Evolutionary conservation across 2,888 invertebrate species (phyloP), one percentile per base, ranked within the genome.

Genomic region (Ryuthela nishihirai): DNA sequence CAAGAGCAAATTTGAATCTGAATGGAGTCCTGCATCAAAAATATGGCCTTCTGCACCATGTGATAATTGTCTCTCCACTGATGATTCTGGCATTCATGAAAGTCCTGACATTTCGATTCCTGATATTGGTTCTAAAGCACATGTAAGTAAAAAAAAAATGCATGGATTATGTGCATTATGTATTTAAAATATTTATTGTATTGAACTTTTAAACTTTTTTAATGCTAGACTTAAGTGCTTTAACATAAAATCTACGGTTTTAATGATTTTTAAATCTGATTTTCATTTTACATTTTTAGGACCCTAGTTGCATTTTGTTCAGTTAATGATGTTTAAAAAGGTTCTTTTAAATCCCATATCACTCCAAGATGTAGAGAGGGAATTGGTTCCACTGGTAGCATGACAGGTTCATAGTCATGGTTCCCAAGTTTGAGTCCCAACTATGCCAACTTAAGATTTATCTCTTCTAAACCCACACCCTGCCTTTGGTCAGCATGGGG

Each of bases 21-120:
- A 42, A 5, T 52, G 46, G 52, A 44, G 42, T 43, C 21, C 58
- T 20, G 47, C 44, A 4, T 6, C 32, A 15, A 15, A 21, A 24
- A 17, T 34, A 7, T 47, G 52, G 47, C 47, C 47, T 43, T 39
- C 58, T 20, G 35, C 40, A 20, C 42, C 46, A 10, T 52, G 47
- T 52, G 58, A 58, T 41, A 50, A 41, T 36, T 25, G 29, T 6
- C 36, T 12, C 41, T 41, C 35, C 18, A 20, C 36, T 26, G 46
- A 35, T 36, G 35, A 29, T 26, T 6, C 29, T 36, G 15, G 20
- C 15, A 26, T n/a, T 12, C 29, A 26, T 35, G 47, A 53, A 42
- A 42, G 20, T 29, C 10, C 40, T 18, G 7, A 10, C 3, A 12
- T 26, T 10, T 2, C 29, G n/a, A 29, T 29, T 10, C n/a, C 10